Base-by-base conservation (phyloP, 2,888 invertebrate species). In the Lepas anatifera region DNA sequence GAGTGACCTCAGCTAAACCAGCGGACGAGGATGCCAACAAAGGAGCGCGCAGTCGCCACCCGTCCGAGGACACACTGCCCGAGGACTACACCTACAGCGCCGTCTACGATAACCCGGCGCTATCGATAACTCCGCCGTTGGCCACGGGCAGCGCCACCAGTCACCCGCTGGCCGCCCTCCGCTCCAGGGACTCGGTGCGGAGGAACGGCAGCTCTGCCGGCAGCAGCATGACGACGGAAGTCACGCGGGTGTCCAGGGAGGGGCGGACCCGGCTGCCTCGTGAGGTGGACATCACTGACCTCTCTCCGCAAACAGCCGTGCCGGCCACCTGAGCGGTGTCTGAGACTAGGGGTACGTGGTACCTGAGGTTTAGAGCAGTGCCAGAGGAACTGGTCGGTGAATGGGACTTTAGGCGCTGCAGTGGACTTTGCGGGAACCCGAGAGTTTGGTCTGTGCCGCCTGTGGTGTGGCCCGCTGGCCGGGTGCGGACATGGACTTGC, bases 41-140 rank as follows among this genome's bases (percentile, higher is more conserved):
- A 22, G 22, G 18, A 6, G 32, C 18, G 7, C 58, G 58, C 58
- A 32, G 6, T 8, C 58, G 58, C 2, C 58, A 58, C 58, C 58
- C 58, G 0, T 58, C 58, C 3, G 58, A 58, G 58, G 58, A 58
- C 58, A 58, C 58, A 22, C 32, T 29, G 6, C 58, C 58, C 18
- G 58, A 32, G 32, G 58, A 58, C 29, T 58, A 58, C 58, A 32
- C 29, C 29, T 58, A 58, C 58, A 58, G 58, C 58, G 58, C 32
- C 58, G 58, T 58, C 58, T 58, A 58, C 18, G 58, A 58, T 22
- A 58, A 58, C 58, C 58, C 58, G 32, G 58, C 58, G 32, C 18
- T 58, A 22, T n/a, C 13, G 11, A 22, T 18, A 7, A 58, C 58
- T 18, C 58, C 58, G 58, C 58, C 58, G 32, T 22, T 32, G 58